phyloP scores from a whole-genome alignment of 2,113 vertebrate species.

The Prolemur simus region DNA sequence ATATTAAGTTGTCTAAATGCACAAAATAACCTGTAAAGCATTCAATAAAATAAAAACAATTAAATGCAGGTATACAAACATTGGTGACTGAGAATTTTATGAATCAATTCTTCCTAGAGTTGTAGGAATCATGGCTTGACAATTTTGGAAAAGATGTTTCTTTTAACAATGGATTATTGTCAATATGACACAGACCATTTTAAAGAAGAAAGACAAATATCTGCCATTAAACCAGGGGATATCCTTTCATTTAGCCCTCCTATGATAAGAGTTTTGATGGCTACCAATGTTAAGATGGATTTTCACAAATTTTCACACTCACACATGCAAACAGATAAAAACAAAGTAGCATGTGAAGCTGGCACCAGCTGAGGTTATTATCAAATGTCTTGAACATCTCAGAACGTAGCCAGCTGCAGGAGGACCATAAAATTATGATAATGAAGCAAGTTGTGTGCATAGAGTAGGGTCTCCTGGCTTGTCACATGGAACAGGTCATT shows the following conservation, averaged over 20 bases:
- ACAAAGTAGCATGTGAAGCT: background rate
- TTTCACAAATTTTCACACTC: background rate
- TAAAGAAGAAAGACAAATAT: constrained; percentile 64
- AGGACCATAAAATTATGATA: no score
- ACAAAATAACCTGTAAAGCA: background rate
- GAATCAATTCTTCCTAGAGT: background rate
- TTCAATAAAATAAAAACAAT: background rate
- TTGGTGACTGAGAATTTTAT: background rate
- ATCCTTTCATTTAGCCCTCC: accelerated
- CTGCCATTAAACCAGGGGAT: background rate
- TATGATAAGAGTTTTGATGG: background rate
- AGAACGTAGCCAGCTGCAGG: background rate
- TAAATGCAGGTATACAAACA: background rate
- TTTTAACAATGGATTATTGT: background rate
- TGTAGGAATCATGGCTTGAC: background rate
- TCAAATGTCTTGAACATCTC: background rate
- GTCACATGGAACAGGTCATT: no score
- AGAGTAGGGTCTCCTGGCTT: no score
- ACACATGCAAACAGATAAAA: background rate
- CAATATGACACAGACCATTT: constrained; percentile 48
- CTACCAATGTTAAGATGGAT: background rate
- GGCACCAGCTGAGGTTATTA: background rate
- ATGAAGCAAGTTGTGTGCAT: no score
- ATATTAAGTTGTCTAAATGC: background rate
- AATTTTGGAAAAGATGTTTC: background rate